Conservation (phyloP, 2,113 vertebrate species). For the Aythya baeri region DNA sequence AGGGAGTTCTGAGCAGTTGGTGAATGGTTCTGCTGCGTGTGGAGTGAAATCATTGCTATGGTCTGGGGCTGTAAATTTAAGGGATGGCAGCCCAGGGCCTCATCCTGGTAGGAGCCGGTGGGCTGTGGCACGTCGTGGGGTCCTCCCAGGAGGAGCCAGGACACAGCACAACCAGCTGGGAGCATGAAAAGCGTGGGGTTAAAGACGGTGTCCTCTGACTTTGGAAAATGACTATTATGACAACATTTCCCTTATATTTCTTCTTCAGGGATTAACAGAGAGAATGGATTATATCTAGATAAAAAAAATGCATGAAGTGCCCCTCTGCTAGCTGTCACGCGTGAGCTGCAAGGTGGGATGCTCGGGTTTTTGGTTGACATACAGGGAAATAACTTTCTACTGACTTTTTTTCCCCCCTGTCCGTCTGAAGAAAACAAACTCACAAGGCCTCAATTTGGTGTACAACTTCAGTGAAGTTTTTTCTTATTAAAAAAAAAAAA, state of each 20-base stretch:
- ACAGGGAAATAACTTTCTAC: neutral
- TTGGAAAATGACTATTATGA: neutral
- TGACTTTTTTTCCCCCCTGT: neutral
- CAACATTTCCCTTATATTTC: too few relatives aligned
- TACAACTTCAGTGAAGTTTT: neutral
- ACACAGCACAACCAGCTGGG: too few relatives aligned
- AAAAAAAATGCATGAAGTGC: neutral
- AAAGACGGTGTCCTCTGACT: neutral
- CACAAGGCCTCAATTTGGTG: neutral
- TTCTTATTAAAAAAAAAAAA: neutral
- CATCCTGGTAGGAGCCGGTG: accelerated
- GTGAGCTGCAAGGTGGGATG: neutral
- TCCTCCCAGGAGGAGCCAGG: neutral
- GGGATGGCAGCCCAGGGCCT: neutral
- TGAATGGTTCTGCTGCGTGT: neutral
- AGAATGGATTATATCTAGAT: neutral
- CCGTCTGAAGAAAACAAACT: neutral
- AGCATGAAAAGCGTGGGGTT: neutral
- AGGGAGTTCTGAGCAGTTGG: neutral
- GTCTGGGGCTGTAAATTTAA: neutral
- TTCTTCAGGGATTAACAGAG: neutral
- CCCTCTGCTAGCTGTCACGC: neutral
- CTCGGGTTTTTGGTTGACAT: neutral
- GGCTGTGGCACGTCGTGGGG: neutral
- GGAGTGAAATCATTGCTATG: neutral